Percentiles rank a stretch among this genome's conserved stretches.
phyloP scores from a whole-genome alignment of 2,888 invertebrate species.

The Brenthis daphne region DNA sequence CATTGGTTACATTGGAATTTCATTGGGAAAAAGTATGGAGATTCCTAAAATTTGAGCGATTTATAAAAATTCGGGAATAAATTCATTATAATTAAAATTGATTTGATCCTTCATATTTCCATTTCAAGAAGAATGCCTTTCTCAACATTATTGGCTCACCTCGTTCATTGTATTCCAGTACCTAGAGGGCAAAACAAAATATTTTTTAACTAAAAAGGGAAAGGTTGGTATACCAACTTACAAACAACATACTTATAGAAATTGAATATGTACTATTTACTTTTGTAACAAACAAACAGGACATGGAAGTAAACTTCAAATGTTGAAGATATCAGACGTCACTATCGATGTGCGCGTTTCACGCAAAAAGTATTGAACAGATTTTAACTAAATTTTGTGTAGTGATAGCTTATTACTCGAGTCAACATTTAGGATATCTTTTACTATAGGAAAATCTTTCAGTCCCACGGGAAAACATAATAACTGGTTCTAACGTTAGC shows the following conservation, averaged over 20 bases:
- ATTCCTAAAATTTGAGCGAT: conserved; percentile 66
- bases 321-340: too few species aligned
- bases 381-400: too few species aligned
- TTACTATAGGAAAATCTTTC: too few species aligned
- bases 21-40: conserved; percentile 41
- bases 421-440: too few species aligned
- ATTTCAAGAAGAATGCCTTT: conserved; percentile 37
- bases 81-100: conserved; percentile 37
- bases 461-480: too few species aligned
- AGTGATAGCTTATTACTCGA: too few species aligned
- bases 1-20: conserved; percentile 48
- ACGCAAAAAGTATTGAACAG: too few species aligned
- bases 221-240: not conserved
- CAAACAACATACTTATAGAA: not conserved
- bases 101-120: conserved; percentile 32
- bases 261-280: not conserved
- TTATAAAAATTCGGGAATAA: conserved; percentile 47
- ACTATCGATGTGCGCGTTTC: too few species aligned
- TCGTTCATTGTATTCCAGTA: conserved; percentile 54
- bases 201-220: too few species aligned
- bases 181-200: conserved; percentile 47
- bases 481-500: too few species aligned
- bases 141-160: conserved; percentile 57
- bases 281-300: not conserved
- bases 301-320: not conserved